Evolutionary conservation across 2,888 invertebrate species (phyloP).

Genomic region (Apocheima hispidaria): DNA sequence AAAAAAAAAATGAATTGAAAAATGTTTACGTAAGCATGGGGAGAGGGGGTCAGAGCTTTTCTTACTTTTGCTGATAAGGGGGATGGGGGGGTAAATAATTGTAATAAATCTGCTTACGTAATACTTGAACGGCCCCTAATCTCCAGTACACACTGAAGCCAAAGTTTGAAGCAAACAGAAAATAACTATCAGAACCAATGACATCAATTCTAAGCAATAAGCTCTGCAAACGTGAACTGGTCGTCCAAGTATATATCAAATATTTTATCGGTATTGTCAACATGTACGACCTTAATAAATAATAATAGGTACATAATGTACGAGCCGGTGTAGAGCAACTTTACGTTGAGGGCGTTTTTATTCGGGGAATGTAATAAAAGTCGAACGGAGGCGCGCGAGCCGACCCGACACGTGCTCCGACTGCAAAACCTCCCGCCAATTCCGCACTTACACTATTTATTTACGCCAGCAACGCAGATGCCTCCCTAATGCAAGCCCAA

Average conservation of each 20-base stretch:
- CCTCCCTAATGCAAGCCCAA: slow-evolving; percentile 59
- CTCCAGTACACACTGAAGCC: neutral
- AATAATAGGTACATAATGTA: slow-evolving; percentile 49
- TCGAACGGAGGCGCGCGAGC: slow-evolving; percentile 61
- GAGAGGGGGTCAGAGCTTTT: too few relatives aligned
- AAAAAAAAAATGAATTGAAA: too few relatives aligned
- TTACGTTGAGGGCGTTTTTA: slow-evolving; percentile 65
- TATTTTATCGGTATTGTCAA: slow-evolving; percentile 32
- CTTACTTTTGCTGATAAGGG: too few relatives aligned
- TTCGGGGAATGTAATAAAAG: slow-evolving; percentile 81
- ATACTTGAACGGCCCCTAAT: too few relatives aligned
- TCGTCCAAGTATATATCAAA: slow-evolving; percentile 11
- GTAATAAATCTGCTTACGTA: too few relatives aligned
- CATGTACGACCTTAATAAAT: slow-evolving; percentile 44
- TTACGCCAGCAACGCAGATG: slow-evolving; percentile 65
- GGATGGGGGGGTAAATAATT: too few relatives aligned
- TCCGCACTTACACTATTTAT: slow-evolving; percentile 65
- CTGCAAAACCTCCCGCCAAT: slow-evolving; percentile 60
- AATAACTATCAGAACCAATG: neutral
- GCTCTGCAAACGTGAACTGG: neutral
- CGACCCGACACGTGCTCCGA: slow-evolving; percentile 72
- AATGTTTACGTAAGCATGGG: too few relatives aligned
- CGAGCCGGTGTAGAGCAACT: slow-evolving; percentile 53
- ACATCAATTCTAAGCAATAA: neutral
- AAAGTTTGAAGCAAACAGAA: neutral